Conservation (phyloP, 2,797 vertebrate genomes). For the Sarcoramphus papa region DNA sequence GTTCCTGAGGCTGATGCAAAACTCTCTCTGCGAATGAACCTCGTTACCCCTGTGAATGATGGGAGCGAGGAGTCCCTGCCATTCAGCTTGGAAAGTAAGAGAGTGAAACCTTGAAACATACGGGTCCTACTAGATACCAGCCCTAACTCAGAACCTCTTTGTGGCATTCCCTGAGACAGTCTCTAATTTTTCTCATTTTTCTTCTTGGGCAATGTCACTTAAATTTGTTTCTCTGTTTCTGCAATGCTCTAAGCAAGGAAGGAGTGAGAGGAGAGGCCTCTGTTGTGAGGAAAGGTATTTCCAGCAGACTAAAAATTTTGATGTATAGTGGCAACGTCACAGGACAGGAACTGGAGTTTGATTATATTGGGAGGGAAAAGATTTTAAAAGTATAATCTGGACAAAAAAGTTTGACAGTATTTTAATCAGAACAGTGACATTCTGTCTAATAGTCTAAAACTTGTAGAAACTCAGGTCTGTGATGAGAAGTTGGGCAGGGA, state of each 20-base stretch:
- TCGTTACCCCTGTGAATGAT: slow-evolving; percentile 87
- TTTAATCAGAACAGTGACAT: neutral
- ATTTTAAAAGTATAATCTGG: neutral
- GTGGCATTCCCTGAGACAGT: neutral
- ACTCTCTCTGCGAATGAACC: slow-evolving; percentile 89
- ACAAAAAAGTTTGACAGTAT: neutral
- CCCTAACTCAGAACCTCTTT: neutral
- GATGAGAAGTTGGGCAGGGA: neutral
- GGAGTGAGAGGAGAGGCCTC: neutral
- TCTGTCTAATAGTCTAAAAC: neutral
- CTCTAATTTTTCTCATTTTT: slow-evolving; percentile 5
- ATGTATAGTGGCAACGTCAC: neutral
- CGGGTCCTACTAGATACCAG: neutral
- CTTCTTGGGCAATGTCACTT: neutral
- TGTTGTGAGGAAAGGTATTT: slow-evolving; percentile 25
- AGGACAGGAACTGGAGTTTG: neutral
- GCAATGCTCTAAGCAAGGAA: slow-evolving; percentile 2
- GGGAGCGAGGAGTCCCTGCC: slow-evolving; percentile 81
- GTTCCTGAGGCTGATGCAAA: slow-evolving; percentile 75
- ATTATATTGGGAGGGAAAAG: neutral
- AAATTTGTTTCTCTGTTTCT: slow-evolving; percentile 38
- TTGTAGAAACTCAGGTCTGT: neutral
- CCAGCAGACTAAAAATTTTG: neutral
- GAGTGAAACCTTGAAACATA: neutral
- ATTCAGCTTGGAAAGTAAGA: slow-evolving; percentile 95